phyloP scores from a whole-genome alignment of 2,113 vertebrate genomes.

The Lophura nycthemera region DNA sequence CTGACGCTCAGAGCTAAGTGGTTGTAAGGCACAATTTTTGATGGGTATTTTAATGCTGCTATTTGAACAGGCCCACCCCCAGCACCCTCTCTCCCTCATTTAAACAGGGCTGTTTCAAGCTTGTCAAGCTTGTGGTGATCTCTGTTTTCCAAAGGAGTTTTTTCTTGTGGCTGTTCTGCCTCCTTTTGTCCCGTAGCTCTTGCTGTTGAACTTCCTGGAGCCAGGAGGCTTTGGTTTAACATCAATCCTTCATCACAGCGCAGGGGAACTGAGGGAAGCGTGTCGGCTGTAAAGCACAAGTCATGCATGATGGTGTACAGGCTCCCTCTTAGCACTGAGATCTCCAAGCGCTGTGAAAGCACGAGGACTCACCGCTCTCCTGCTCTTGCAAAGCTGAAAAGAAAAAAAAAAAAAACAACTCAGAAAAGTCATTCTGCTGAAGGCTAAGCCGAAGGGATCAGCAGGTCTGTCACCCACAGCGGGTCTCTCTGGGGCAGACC shows the following conservation, averaged over 20 bases:
- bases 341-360: background rate
- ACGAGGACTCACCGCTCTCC: background rate
- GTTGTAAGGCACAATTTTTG: background rate
- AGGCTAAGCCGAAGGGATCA: rapidly evolving
- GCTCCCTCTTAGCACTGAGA: background rate
- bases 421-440: background rate
- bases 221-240: background rate
- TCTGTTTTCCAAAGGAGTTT: background rate
- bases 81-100: background rate
- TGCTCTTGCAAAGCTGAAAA: background rate
- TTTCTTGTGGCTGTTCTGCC: background rate
- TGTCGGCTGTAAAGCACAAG: background rate
- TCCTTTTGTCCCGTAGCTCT: background rate
- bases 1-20: background rate
- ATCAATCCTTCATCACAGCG: background rate
- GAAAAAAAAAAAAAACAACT: background rate
- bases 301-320: background rate
- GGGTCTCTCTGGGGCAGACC: background rate
- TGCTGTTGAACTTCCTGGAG: background rate
- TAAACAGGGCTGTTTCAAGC: background rate
- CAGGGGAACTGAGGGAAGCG: background rate
- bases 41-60: background rate
- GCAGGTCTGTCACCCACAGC: rapidly evolving
- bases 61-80: background rate
- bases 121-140: rapidly evolving